A percentile compares a stretch with the other conserved stretches of the same genome.
Evolutionary conservation across 2,888 invertebrate genomes (phyloP).

Genomic region (Cyrtodaria siliqua): DNA sequence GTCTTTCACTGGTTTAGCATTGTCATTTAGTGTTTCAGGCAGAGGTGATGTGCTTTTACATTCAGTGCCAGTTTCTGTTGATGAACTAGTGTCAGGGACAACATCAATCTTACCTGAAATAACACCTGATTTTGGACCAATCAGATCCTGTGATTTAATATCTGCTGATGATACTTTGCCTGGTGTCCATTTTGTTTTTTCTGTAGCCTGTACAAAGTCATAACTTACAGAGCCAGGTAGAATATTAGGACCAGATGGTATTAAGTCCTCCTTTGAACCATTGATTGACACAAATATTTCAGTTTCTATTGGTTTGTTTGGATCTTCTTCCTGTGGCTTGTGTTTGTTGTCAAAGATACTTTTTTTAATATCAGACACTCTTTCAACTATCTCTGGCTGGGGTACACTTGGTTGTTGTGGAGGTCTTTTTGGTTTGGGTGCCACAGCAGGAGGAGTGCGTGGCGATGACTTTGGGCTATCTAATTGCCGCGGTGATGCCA

Average conservation of each 20-base stretch:
- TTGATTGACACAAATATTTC: constrained; percentile 68
- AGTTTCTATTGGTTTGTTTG: constrained; percentile 65
- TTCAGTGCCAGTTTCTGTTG: constrained; percentile 5
- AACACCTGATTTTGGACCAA: background rate
- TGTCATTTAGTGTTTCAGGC: background rate
- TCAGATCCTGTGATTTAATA: constrained; percentile 19
- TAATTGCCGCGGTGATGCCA: constrained; percentile 29
- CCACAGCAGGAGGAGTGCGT: constrained; percentile 67
- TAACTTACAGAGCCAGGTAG: constrained; percentile 58
- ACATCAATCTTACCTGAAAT: constrained; percentile 57
- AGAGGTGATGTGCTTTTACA: constrained; percentile 9
- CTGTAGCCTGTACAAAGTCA: constrained; percentile 37
- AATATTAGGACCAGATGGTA: constrained; percentile 35
- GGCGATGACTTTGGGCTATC: constrained; percentile 13
- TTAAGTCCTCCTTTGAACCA: constrained; percentile 38
- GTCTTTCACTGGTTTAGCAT: background rate
- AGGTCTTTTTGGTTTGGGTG: constrained; percentile 68
- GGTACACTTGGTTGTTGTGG: constrained; percentile 14
- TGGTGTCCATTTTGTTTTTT: constrained; percentile 38
- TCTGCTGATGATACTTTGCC: constrained; percentile 48
- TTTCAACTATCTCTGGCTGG: background rate
- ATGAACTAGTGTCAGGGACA: constrained; percentile 43
- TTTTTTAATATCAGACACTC: constrained; percentile 30
- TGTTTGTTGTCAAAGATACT: constrained; percentile 12
- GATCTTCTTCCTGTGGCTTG: constrained; percentile 15